These are phyloP conservation scores for Heliconius cydno DNA, from an alignment of 2,888 invertebrate species.

Conservation along the genomic window DNA sequence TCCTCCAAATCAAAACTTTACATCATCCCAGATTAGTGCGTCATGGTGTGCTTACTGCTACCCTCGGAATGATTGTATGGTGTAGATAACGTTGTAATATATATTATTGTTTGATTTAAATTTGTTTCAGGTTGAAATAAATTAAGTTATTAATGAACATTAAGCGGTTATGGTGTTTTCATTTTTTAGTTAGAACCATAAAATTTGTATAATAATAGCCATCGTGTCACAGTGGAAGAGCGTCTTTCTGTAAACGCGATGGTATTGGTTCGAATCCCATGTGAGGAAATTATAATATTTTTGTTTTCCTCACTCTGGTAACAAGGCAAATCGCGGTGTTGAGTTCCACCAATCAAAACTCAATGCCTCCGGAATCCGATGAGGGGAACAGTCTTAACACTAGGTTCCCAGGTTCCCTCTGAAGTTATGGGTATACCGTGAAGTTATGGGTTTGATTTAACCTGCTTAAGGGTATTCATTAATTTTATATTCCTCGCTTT, in stretches of 20 bases:
- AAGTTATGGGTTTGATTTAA: no score
- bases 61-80: slow-evolving; percentile 11
- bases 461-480: no score
- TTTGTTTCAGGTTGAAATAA: background rate
- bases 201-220: background rate
- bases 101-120: background rate
- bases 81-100: background rate
- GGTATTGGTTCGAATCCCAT: background rate
- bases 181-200: background rate
- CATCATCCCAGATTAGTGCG: slow-evolving; percentile 45
- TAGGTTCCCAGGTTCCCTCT: background rate
- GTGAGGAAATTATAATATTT: background rate
- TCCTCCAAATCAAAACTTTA: slow-evolving; percentile 48
- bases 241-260: background rate
- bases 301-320: background rate
- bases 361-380: background rate
- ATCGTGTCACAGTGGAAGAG: background rate
- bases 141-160: no score
- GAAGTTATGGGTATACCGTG: no score
- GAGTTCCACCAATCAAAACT: background rate
- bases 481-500: no score
- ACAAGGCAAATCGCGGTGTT: background rate
- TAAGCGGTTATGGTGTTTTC: no score
- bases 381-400: background rate
- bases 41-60: slow-evolving; percentile 38